These are phyloP conservation scores for Polyodon spathula DNA, from an alignment of 2,113 vertebrate species.

Conservation along the genomic window DNA sequence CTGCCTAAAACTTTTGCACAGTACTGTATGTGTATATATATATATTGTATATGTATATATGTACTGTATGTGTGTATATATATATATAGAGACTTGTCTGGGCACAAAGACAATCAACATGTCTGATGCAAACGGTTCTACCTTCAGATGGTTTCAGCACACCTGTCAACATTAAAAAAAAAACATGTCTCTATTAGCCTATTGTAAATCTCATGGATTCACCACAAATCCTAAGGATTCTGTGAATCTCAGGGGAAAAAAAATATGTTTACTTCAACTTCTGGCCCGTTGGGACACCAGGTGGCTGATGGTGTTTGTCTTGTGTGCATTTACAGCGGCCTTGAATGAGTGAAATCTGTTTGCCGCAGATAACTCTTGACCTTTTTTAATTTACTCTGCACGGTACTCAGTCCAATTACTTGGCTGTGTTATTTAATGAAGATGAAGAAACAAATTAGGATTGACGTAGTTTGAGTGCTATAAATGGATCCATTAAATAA, in stretches of 20 bases:
- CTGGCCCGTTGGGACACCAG: not conserved
- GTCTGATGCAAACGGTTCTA: too few species aligned
- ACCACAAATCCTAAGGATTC: not conserved
- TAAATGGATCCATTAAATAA: not conserved
- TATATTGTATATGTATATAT: not conserved
- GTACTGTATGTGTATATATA: too few species aligned
- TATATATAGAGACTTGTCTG: not conserved
- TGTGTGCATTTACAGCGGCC: not conserved
- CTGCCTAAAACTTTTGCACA: too few species aligned
- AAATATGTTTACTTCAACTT: too few species aligned
- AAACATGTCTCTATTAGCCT: not conserved
- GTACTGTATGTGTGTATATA: not conserved
- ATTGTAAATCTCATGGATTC: not conserved
- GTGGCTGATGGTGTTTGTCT: not conserved
- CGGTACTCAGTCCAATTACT: not conserved
- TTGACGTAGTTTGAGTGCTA: slow-evolving; percentile 1
- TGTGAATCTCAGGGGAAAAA: not conserved
- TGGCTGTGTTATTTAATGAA: not conserved
- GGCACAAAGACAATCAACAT: too few species aligned
- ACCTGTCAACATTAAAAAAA: not conserved
- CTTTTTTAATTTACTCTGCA: not conserved
- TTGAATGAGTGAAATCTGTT: not conserved
- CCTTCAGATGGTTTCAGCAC: not conserved
- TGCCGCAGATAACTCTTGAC: not conserved
- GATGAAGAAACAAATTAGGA: not conserved